These are phyloP conservation scores for Diabrotica undecimpunctata DNA, from an alignment of 1,140 invertebrate species.

Conservation along the genomic window DNA sequence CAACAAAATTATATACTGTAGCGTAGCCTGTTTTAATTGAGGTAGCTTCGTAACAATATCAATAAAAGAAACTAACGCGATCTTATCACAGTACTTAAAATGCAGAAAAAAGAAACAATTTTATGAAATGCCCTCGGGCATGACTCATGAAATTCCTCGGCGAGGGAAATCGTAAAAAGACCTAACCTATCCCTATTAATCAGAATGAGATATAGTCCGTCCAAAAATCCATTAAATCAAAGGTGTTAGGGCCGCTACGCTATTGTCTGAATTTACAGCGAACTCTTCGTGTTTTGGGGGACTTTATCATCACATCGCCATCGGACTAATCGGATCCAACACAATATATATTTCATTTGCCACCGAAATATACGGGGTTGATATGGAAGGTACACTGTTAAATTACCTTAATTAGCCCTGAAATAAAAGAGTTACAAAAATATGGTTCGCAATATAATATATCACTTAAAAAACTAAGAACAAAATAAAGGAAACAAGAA, in stretches of 20 bases:
- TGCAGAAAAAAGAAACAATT: no score
- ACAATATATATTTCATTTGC: constrained; percentile 4
- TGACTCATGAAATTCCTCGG: background rate
- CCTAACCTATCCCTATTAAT: constrained; percentile 14
- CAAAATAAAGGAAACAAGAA: no score
- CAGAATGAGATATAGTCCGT: constrained; percentile 13
- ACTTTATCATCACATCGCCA: constrained; percentile 12
- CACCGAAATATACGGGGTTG: background rate
- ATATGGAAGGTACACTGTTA: no score
- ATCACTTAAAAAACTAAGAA: no score
- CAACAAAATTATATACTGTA: no score
- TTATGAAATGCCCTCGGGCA: background rate
- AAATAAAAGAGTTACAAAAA: no score
- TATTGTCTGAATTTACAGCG: constrained; percentile 10
- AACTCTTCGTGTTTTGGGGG: constrained; percentile 7
- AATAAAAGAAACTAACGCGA: no score
- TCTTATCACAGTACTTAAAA: no score
- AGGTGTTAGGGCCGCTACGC: constrained; percentile 12
- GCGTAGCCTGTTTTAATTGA: no score
- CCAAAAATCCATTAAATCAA: constrained; percentile 13
- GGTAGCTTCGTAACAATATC: no score
- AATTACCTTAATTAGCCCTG: no score
- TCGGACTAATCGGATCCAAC: constrained; percentile 5
- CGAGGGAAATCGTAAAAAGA: constrained; percentile 4
- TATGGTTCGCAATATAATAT: no score